Evolutionary conservation across 2,113 vertebrate genomes (phyloP), one percentile per base, ranked within the genome.

Genomic region (Oceanodroma tethys): DNA sequence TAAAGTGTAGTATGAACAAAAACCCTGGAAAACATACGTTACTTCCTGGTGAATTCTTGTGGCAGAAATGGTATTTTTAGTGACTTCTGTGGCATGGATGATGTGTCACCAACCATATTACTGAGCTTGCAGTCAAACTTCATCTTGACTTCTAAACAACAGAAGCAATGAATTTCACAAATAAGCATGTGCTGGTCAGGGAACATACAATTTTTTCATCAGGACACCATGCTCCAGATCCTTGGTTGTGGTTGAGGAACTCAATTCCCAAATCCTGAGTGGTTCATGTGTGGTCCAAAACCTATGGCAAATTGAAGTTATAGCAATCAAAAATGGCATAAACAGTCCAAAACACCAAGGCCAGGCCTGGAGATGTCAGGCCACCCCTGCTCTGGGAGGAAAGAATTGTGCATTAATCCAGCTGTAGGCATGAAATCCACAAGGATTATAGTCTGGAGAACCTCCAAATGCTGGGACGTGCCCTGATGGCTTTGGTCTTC

Each of bases 1-100:
- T 94, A 50, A 96, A 94, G 48, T 68, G 47, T 56, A 94, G 19
- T 29, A 79, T 86, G 91, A 95, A 87, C 67, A 91, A 89, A 94
- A 91, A 3, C 3, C 3, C 53, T 93, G 58, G 30, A 76, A 94
- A 85, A 91, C 12, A 56, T 52, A 26, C 25, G 15, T 71, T 56
- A 40, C 38, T 71, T 67, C 25, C 38, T 59, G 55, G 25, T 36
- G 60, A 93, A 60, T 85, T 91, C 71, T 75, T 56, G 52, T 32
- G 63, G 56, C 22, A 86, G 45, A 91, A 88, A 81, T 8, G 38
- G 62, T 60, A 32, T 79, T 85, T 91, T 89, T 53, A 89, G 79
- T 65, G 78, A 76, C 11, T 91, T 95, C 29, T 68, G 58, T 15
- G 25, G 45, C 40, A 32, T 0, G 4, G 48, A 45, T 60, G 60